Percentiles rank a stretch among this genome's conserved stretches.
Evolutionary conservation across 2,797 vertebrate genomes (phyloP).

Genomic region (Argya squamiceps): DNA sequence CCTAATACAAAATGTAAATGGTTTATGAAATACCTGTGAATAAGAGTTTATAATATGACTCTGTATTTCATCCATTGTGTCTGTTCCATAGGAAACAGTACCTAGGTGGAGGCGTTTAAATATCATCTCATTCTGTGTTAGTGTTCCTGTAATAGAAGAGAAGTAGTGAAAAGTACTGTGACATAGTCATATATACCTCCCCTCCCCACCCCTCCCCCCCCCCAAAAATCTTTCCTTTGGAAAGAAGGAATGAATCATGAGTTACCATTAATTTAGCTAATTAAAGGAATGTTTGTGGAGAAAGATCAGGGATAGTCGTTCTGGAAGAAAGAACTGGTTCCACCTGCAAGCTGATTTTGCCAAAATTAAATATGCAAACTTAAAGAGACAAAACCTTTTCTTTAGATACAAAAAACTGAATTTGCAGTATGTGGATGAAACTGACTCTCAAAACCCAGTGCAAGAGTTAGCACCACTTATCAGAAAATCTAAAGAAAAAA

Average conservation of each 20-base stretch:
- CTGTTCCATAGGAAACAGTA: constrained; percentile 89
- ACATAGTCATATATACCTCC: not conserved
- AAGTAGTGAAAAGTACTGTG: not conserved
- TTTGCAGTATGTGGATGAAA: not conserved
- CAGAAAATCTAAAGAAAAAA: not conserved
- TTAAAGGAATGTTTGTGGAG: not conserved
- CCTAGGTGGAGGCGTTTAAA: constrained; percentile 89
- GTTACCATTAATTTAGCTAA: not conserved
- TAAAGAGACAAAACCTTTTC: not conserved
- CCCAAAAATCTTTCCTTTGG: not conserved
- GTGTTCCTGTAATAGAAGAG: constrained; percentile 83
- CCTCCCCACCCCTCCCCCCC: accelerated
- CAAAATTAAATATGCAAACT: not conserved
- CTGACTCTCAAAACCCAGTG: not conserved
- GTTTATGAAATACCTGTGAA: constrained; percentile 79
- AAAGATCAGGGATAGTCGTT: not conserved
- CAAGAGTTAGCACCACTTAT: not conserved
- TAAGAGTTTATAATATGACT: constrained; percentile 87
- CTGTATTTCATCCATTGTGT: constrained; percentile 98
- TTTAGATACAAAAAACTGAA: not conserved
- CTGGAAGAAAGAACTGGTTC: not conserved
- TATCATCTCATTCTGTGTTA: constrained; percentile 98
- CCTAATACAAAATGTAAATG: not conserved
- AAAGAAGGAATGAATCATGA: not conserved
- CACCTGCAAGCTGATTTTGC: not conserved